Evolutionary conservation across 2,113 vertebrate genomes (phyloP).

Genomic region (Sceloporus tristichus): DNA sequence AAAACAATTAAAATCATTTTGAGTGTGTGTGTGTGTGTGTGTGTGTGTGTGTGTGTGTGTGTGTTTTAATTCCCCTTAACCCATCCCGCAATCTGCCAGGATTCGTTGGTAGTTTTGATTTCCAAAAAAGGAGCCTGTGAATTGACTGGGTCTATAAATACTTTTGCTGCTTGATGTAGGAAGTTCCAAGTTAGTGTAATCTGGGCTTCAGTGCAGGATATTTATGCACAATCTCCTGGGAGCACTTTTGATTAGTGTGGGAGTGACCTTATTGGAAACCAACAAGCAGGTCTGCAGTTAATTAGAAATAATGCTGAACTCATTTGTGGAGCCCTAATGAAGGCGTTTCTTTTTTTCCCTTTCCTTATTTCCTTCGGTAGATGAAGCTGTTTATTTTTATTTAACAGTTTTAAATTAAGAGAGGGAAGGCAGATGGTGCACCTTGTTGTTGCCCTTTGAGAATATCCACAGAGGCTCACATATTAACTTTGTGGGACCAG

Average conservation of each 20-base stretch:
- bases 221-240: slow-evolving; percentile 68
- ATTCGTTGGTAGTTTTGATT: slow-evolving; percentile 45
- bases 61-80: too few species aligned
- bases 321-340: slow-evolving; percentile 56
- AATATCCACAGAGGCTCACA: slow-evolving; percentile 64
- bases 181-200: slow-evolving; percentile 70
- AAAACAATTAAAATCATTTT: too few species aligned
- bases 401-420: slow-evolving; percentile 61
- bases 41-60: too few species aligned
- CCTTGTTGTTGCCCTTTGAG: slow-evolving; percentile 52
- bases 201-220: slow-evolving; percentile 64
- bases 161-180: slow-evolving; percentile 65
- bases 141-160: slow-evolving; percentile 63
- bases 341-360: slow-evolving; percentile 48
- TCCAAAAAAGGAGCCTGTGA: slow-evolving; percentile 50
- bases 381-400: slow-evolving; percentile 63
- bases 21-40: too few species aligned
- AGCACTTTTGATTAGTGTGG: slow-evolving; percentile 68
- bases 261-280: slow-evolving; percentile 73
- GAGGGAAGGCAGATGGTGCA: slow-evolving; percentile 69
- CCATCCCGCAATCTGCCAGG: slow-evolving; percentile 14
- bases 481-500: slow-evolving; percentile 51
- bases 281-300: slow-evolving; percentile 69
- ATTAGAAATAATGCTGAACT: slow-evolving; percentile 68
- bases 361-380: background rate